Evolutionary conservation across 2,888 invertebrate genomes (phyloP), one percentile per base, ranked within the genome.

Genomic region (Andrena bucephala): DNA sequence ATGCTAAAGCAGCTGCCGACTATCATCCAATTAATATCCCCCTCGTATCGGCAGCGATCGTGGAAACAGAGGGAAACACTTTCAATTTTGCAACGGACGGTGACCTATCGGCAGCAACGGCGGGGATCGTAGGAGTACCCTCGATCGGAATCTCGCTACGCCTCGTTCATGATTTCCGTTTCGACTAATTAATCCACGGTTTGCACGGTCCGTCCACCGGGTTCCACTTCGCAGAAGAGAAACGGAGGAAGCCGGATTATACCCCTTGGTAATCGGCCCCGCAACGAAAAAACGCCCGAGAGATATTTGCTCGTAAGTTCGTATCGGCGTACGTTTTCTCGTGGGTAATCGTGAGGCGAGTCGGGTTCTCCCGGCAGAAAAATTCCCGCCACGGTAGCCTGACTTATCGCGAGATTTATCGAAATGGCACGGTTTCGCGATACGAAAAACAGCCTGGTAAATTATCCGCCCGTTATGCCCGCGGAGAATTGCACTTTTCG

Each of bases 371-470:
- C 13, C 29, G 20, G 68, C 52, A 65, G 69, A 71, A 72, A 31
- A 31, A 31, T 65, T 72, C 69, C 52, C 27, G 63, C 48, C 66
- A 69, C 74, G 62, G 77, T 85, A 84, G 86, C 70, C 67, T 60
- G 80, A 80, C 75, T 86, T 86, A 82, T 84, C 84, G 68, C n/a
- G 29, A 72, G 73, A 82, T 84, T 85, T 80, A 82, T 84, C 80
- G 81, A 29, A 54, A 75, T 52, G 36, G 31, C 73, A 48, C 48
- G 59, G 63, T 77, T 70, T 60, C 8, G 36, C 27, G 68, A 16
- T 7, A 63, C 52, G 65, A 76, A 77, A 74, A 80, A 48, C 16
- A 5, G 13, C 68, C 31, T 48, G 52, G 66, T 82, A 75, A 84
- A 77, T 85, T 84, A 86, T 82, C 62, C 63, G 24, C 16, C 62